A percentile compares a stretch with the other conserved stretches of the same genome.
phyloP scores from a whole-genome alignment of 2,888 invertebrate genomes.

The Gnatocerus cornutus region DNA sequence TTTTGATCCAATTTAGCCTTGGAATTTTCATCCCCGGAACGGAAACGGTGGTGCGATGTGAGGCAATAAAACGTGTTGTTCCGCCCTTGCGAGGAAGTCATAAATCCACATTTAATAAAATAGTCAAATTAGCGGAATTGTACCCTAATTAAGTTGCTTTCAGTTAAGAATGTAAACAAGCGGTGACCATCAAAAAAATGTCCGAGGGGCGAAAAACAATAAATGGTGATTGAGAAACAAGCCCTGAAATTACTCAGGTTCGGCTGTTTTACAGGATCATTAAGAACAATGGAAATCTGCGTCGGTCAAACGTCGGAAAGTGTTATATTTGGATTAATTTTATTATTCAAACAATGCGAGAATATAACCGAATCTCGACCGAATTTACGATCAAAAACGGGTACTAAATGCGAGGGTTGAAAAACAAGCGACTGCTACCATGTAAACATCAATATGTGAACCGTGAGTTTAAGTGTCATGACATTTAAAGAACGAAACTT shows the following conservation, averaged over 20 bases:
- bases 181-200: too few species aligned
- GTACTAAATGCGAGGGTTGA: conserved; percentile 19
- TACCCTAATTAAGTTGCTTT: too few species aligned
- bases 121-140: too few species aligned
- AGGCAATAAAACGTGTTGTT: too few species aligned
- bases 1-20: too few species aligned
- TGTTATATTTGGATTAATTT: conserved; percentile 37
- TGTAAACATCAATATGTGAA: conserved; percentile 30
- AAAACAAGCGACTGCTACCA: conserved; percentile 14
- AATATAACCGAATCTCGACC: conserved; percentile 18
- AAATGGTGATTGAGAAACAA: too few species aligned
- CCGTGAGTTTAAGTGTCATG: not conserved
- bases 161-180: too few species aligned
- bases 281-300: conserved; percentile 23
- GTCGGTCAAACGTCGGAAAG: conserved; percentile 24
- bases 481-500: not conserved
- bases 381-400: conserved; percentile 33
- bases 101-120: not conserved
- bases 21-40: conserved; percentile 1
- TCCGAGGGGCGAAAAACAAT: too few species aligned
- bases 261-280: conserved; percentile 17
- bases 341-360: conserved; percentile 30
- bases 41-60: not conserved
- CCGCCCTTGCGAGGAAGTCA: not conserved
- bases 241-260: too few species aligned